Evolutionary conservation across 2,888 invertebrate genomes (phyloP), one percentile per base, ranked within the genome.

Genomic region (Eulithis prunata): DNA sequence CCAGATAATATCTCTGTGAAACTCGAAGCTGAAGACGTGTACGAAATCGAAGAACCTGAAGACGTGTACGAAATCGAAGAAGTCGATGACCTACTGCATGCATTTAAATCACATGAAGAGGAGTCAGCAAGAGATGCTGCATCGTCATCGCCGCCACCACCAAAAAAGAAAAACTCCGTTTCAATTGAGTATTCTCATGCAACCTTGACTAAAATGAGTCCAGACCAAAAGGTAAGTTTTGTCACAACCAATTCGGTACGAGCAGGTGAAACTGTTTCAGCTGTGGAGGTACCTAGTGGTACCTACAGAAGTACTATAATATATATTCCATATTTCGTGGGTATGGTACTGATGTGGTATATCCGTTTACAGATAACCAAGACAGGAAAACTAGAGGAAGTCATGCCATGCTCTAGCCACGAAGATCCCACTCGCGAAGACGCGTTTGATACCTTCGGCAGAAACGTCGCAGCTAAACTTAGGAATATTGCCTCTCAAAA

Each of bases 401-500:
- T 6, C 3, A 13, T n/a, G 32, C 32, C 32, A 32, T 32, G 32
- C 32, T 4, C 41, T 1, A 52, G 3, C 8, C 36, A 47, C 14
- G 56, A 43, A 41, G 49, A 21, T 49, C 21, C 49, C 21, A 55
- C 14, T 8, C 52, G 28, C 49, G 61, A 69, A 12, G 67, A 67
- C 49, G 62, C 60, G 13, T 66, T 60, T 13, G 65, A 69, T 46
- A 45, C 68, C 4, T 69, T 72, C 45, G 69, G 69, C 3, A 67
- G 51, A 28, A 69, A 64, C 12, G 71, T 72, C 4, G 62, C 69
- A 2, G 47, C 66, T 38, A 72, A 72, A 56, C 62, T 72, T 0
- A 51, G 71, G 7, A 57, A 69, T 49, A 62, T 71, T 45, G 55
- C 66, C n/a, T 41, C 46, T 10, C 55, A 28, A 12, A 64, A 66